Evolutionary conservation across 2,888 invertebrate genomes (phyloP), one percentile per base, ranked within the genome.

Genomic region (Coenonympha arcania): DNA sequence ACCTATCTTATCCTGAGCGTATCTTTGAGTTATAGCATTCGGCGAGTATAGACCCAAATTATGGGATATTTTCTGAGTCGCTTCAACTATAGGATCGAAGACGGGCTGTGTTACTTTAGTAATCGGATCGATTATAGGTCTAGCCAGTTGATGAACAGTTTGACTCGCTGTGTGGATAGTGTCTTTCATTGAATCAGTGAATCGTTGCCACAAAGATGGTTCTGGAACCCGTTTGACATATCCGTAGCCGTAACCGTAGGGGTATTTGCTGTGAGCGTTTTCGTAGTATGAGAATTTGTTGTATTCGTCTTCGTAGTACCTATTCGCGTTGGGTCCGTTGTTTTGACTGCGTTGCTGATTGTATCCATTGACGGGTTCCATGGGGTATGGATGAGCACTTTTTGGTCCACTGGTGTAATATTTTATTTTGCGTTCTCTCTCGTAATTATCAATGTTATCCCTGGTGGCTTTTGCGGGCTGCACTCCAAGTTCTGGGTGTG

Each of bases 401-500:
- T 88, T 86, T 0, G 85, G 88, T 13, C 85, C 79, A 59, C 76
- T 87, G 39, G 81, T 82, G 60, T 88, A 89, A 60, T 88, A 88
- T 59, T 85, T 81, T 0, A 86, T 64, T 70, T 82, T 85, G 20
- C 79, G 70, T 54, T 79, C 79, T 46, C 70, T 70, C 13, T 75
- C 65, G 60, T 73, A 62, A 60, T 69, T 73, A 11, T 82, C 79
- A 11, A 74, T 65, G 52, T 75, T 76, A 47, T 82, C 82, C n/a
- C 79, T 69, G 2, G 81, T 85, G 1, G 87, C 87, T 72, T 91
- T 91, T 0, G 92, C 93, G 0, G 93, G 91, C 68, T 93, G 93
- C 0, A 92, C 90, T 9, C 93, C 93, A 4, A 93, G 74, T 62
- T 93, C 93, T 0, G 93, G 93, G 68, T 93, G 93, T 0, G 93